Percentiles rank a stretch among this genome's conserved stretches.
Conservation (phyloP, 2,113 vertebrate genomes). For the Ageneiosus marmoratus region DNA sequence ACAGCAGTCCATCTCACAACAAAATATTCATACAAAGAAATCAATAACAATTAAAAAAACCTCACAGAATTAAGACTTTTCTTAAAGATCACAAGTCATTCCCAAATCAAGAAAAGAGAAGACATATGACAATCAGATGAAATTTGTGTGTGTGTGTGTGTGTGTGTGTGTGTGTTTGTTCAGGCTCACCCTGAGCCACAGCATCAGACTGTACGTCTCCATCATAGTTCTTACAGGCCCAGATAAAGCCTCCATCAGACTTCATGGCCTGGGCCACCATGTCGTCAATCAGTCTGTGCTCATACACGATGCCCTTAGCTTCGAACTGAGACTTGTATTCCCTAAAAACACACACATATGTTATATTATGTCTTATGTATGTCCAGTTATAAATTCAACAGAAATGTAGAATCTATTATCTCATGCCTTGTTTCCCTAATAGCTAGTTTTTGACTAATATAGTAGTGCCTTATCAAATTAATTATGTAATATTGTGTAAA, state of each 20-base stretch:
- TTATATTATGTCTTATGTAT: neutral
- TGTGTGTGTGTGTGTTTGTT: neutral
- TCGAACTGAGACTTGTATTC: constrained; percentile 89
- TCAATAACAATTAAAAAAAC: neutral
- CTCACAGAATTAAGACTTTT: neutral
- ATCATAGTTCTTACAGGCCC: constrained; percentile 99
- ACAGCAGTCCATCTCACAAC: neutral
- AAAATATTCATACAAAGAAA: neutral
- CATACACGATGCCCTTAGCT: constrained; percentile 93
- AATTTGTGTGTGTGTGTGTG: too few species aligned
- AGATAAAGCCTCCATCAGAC: constrained; percentile 97
- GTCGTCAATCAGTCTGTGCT: constrained; percentile 96
- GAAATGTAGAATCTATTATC: neutral
- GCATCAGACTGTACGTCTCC: constrained; percentile 98
- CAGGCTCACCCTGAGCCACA: constrained; percentile 87
- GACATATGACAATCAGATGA: neutral
- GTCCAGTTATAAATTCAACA: neutral
- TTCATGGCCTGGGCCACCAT: constrained; percentile 99
- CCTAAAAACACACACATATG: constrained; percentile 63
- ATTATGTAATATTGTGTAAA: neutral
- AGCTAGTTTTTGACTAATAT: neutral
- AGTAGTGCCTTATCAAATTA: neutral
- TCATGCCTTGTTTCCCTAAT: neutral
- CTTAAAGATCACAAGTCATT: neutral
- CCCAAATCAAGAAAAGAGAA: neutral